Evolutionary conservation across 2,888 invertebrate species (phyloP).

Genomic region (Fragum sueziense): DNA sequence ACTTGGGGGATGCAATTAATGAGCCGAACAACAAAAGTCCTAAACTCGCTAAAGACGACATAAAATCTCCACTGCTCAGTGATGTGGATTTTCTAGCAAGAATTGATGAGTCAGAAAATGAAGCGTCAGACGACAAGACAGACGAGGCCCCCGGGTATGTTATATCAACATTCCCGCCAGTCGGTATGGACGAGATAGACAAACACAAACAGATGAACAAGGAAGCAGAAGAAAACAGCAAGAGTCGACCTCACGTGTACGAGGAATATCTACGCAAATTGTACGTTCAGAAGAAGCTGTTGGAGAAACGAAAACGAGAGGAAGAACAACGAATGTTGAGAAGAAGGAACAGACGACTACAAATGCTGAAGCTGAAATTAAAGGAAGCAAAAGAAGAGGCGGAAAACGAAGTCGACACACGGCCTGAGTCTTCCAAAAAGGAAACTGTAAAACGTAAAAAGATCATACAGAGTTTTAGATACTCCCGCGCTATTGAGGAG

Average conservation of each 20-base stretch:
- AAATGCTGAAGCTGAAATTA: slow-evolving; percentile 16
- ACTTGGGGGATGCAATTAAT: not conserved
- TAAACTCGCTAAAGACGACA: not conserved
- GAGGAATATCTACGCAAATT: slow-evolving; percentile 43
- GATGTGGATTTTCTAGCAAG: not conserved
- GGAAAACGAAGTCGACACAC: slow-evolving; percentile 14
- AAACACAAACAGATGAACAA: slow-evolving; percentile 47
- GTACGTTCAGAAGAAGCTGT: slow-evolving; percentile 26
- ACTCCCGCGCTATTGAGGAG: slow-evolving; percentile 54
- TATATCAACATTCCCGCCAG: slow-evolving; percentile 46
- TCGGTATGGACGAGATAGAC: slow-evolving; percentile 45
- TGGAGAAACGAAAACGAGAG: slow-evolving; percentile 26
- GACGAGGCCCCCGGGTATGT: not conserved
- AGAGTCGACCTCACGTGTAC: slow-evolving; percentile 23
- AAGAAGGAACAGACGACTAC: slow-evolving; percentile 30
- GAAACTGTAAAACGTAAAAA: slow-evolving; percentile 26
- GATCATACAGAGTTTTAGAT: slow-evolving; percentile 49
- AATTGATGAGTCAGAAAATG: not conserved
- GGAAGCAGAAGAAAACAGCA: slow-evolving; percentile 48
- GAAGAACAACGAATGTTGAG: slow-evolving; percentile 33
- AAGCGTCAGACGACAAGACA: not conserved
- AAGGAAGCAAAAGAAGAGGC: slow-evolving; percentile 37
- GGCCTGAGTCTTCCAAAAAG: slow-evolving; percentile 33
- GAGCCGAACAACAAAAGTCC: not conserved
- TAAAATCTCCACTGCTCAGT: not conserved